A percentile compares a stretch with the other conserved stretches of the same genome.
phyloP scores from a whole-genome alignment of 92 coral and sea anemone genomes.

The Umimayanthus kanabou region DNA sequence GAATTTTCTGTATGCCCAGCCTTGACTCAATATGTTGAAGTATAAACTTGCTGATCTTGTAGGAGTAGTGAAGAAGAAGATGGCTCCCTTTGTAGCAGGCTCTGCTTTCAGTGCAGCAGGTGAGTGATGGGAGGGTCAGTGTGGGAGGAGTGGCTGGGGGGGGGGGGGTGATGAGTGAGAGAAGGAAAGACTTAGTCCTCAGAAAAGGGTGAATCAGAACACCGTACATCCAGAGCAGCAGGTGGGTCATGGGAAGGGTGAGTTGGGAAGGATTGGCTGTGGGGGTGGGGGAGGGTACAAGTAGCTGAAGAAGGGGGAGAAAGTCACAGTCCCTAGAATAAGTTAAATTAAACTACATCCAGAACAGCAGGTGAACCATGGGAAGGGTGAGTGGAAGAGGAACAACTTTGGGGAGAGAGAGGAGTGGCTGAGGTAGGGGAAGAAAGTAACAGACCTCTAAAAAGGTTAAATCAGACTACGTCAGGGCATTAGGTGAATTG shows the following conservation, averaged over 20 bases:
- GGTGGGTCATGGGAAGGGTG: slow-evolving; percentile 47
- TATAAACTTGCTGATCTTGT: background rate
- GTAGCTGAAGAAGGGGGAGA: background rate
- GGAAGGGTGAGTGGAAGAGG: too few relatives aligned
- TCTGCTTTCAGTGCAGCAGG: slow-evolving; percentile 93
- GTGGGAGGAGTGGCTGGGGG: background rate
- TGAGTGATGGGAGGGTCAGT: slow-evolving; percentile 10
- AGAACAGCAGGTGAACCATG: too few relatives aligned
- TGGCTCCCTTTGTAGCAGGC: slow-evolving; percentile 67
- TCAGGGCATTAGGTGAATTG: too few relatives aligned
- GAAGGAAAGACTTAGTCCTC: too few relatives aligned
- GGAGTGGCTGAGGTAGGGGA: background rate
- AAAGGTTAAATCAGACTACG: too few relatives aligned
- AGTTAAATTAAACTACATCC: too few relatives aligned
- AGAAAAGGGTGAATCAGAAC: too few relatives aligned
- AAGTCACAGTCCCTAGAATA: too few relatives aligned
- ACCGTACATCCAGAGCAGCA: background rate
- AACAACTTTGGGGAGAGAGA: too few relatives aligned
- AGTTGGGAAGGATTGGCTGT: background rate
- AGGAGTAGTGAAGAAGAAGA: slow-evolving; percentile 89
- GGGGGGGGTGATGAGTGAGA: background rate
- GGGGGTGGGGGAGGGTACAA: background rate
- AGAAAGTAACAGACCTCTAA: too few relatives aligned
- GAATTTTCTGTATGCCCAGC: too few relatives aligned
- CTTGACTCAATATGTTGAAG: too few relatives aligned